phyloP scores from a whole-genome alignment of 2,888 invertebrate species.

The Psylliodes chrysocephalus region DNA sequence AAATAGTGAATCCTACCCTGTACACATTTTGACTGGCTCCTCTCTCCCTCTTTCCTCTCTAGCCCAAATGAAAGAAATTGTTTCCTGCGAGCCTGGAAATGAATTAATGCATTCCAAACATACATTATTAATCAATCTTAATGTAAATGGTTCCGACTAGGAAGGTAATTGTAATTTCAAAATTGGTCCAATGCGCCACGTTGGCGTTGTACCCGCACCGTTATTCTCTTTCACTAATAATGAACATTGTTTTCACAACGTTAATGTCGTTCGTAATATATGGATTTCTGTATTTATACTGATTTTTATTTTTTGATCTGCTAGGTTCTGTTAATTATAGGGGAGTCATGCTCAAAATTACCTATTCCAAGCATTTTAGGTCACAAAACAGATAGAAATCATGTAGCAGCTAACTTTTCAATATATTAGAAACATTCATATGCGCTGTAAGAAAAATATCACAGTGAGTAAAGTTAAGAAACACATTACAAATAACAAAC shows the following conservation, averaged over 20 bases:
- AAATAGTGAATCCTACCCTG: not conserved
- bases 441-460: too few relatives aligned
- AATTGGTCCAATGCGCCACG: slow-evolving; percentile 36
- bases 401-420: too few relatives aligned
- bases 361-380: too few relatives aligned
- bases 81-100: slow-evolving; percentile 62
- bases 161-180: slow-evolving; percentile 50
- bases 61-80: slow-evolving; percentile 62
- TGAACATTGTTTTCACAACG: slow-evolving; percentile 29
- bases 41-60: slow-evolving; percentile 41
- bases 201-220: slow-evolving; percentile 5
- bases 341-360: too few relatives aligned
- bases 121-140: slow-evolving; percentile 62
- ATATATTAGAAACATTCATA: too few relatives aligned
- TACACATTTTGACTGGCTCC: slow-evolving; percentile 15
- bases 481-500: too few relatives aligned
- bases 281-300: not conserved
- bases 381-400: too few relatives aligned
- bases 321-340: too few relatives aligned
- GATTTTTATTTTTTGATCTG: not conserved
- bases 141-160: slow-evolving; percentile 65
- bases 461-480: too few relatives aligned
- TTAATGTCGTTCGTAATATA: slow-evolving; percentile 12
- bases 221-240: slow-evolving; percentile 25
- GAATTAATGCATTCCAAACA: slow-evolving; percentile 64